Evolutionary conservation across 30 jellyfish, hydroid and myxozoan species (phyloP), one percentile per base, ranked within the genome.

Genomic region (Hydractinia symbiolongicarpus): DNA sequence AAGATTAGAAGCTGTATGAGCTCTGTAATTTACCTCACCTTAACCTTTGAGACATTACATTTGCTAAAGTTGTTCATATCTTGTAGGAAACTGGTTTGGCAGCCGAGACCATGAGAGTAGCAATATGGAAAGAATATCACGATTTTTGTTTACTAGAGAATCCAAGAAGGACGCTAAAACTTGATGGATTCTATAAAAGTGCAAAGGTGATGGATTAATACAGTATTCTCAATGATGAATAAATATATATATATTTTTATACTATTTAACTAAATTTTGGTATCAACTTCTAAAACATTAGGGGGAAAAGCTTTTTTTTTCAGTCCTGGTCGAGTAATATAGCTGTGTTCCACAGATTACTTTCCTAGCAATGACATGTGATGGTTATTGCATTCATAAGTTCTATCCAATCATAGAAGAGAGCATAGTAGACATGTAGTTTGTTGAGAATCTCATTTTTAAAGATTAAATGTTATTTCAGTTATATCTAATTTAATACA

Each of bases 131-230:
- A 55, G 95, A 86, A 54, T 66, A 77, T 53, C 84, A 90, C 14
- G 97, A 83, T 61, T 90, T 85, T 71, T 79, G 70, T 6, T 49
- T 85, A 78, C 71, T 90, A 55, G 72, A 44, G 77, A 87, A 76
- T 9, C 58, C 87, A 4, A 79, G 67, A 49, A 90, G 54, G 77
- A 81, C 94, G 4, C 69, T 90, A 52, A 90, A 82, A 77, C 17
- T 81, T 55, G 94, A 85, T 70, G 95, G 97, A 20, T 90, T 90
- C 73, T 84, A 79, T 78, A 84, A 85, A 70, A 78, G 86, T 73
- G 88, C 88, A 20, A 89, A 84, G 92, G 97, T 89, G 78, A 30
- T 49, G 44, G 13, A n/a, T 11, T 57, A 53, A 11, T 17, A 13
- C 69, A 58, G 19, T 3, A 11, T 13, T 17, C 15, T 11, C 69